Base-by-base conservation (phyloP, 2,113 vertebrate genomes). In the Arvicanthis niloticus region DNA sequence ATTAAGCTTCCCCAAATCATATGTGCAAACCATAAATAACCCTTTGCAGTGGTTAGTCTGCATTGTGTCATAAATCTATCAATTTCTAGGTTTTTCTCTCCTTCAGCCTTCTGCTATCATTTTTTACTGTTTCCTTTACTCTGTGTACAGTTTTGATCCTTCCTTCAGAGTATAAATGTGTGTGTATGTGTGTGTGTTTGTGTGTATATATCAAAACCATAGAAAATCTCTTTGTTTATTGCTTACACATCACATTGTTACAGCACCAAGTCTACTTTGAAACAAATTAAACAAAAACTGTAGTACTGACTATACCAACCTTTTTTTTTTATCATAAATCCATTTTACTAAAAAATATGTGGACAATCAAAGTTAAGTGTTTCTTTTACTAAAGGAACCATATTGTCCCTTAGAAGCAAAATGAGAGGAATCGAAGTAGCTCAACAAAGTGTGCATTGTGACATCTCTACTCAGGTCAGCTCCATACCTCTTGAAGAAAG, bases 111-210 rank as follows among this genome's bases (percentile, higher is more conserved):
- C 17, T 80, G 73, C 21, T 87, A 1, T 91, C 42, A 31, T 93
- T 84, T 86, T 45, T 24, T 51, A 93, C 81, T 75, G 31, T 72
- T 82, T 88, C 13, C 31, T 70, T 95, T 80, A 84, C 19, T 88
- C 21, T 58, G 37, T 34, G 1, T 8, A 48, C 7, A 53, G 7
- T n/a, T 82, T 88, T 58, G 80, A 72, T 45, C 82, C 76, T 60
- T 81, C 24, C 4, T 80, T 24, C 0, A 80, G 5, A 76, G 12
- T 22, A 60, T 45, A 16, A 4, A 3, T 10, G 53, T 72, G 8
- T 45, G 5, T 2, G 77, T 34, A 51, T 45, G 16, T 6, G 2
- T 10, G 53, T 72, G 12, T 45, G 7, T 3, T 6, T 45, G 21
- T 6, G 3, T 10, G 53, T 72, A 9, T 45, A 4, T 2, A 77